Conservation (phyloP, 1,140 invertebrate species). For the Acromyrmex heyeri region DNA sequence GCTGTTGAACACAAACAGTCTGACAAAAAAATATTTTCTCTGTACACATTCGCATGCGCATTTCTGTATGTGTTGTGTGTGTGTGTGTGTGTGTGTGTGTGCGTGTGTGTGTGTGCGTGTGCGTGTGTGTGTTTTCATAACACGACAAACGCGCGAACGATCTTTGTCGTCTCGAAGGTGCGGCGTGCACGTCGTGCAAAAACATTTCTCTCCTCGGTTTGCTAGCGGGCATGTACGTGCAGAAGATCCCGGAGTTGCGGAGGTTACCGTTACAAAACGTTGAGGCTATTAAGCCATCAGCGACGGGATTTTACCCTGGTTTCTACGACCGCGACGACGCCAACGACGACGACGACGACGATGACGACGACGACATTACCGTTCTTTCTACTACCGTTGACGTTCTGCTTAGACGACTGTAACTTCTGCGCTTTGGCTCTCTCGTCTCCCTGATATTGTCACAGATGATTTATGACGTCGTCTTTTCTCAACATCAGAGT, state of each 20-base stretch:
- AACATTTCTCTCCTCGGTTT: constrained; percentile 52
- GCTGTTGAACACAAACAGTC: constrained; percentile 50
- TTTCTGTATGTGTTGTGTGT: background rate
- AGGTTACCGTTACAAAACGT: constrained; percentile 75
- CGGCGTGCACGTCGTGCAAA: constrained; percentile 46
- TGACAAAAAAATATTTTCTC: constrained; percentile 50
- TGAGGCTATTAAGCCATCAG: constrained; percentile 74
- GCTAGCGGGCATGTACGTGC: constrained; percentile 59
- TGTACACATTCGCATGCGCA: background rate
- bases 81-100: too few species aligned
- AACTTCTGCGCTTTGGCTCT: constrained; percentile 47
- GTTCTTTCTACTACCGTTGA: constrained; percentile 61
- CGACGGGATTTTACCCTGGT: constrained; percentile 74
- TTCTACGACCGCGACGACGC: constrained; percentile 55
- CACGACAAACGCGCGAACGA: constrained; percentile 28
- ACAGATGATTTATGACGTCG: constrained; percentile 54
- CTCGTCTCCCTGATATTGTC: constrained; percentile 49
- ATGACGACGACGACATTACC: constrained; percentile 48
- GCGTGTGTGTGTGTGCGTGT: too few species aligned
- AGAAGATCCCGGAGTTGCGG: constrained; percentile 58
- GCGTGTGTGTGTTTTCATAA: background rate
- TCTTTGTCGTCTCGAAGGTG: constrained; percentile 46
- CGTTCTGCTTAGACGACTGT: constrained; percentile 49
- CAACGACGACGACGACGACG: constrained; percentile 56
- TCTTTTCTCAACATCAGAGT: constrained; percentile 29